phyloP scores from a whole-genome alignment of 2,797 vertebrate species.

The Gymnothorax reevesii region DNA sequence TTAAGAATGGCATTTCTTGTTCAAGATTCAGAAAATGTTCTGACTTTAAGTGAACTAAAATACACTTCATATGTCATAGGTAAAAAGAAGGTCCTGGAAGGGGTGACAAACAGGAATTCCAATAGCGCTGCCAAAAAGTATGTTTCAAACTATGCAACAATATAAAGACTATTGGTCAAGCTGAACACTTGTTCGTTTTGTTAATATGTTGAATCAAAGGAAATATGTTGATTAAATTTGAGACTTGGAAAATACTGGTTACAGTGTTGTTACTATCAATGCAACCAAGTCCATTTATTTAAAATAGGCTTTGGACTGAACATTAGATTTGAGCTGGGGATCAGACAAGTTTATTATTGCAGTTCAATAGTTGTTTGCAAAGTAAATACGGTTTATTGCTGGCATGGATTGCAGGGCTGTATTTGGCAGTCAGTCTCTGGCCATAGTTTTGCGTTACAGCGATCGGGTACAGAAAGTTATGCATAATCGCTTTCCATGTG shows the following conservation, averaged over 20 bases:
- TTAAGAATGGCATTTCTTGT: too few species aligned
- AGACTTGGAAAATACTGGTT: background rate
- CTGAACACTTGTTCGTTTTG: background rate
- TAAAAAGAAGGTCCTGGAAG: background rate
- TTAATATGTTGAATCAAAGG: background rate
- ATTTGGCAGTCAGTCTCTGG: background rate
- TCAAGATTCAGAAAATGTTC: too few species aligned
- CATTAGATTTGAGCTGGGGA: background rate
- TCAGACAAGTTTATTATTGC: background rate
- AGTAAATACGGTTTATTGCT: background rate
- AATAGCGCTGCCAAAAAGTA: background rate
- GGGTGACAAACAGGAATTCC: background rate
- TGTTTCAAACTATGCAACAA: too few species aligned
- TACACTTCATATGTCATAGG: too few species aligned
- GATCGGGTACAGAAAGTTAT: background rate
- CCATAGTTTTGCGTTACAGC: background rate
- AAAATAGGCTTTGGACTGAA: background rate
- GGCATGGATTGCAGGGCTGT: background rate
- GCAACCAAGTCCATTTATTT: background rate
- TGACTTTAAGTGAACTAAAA: too few species aligned
- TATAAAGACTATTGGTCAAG: too few species aligned
- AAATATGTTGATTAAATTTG: background rate
- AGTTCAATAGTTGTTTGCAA: background rate
- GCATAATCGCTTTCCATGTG: background rate
- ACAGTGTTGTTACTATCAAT: background rate